Conservation (phyloP, 1,140 invertebrate genomes). For the Teleopsis dalmanni region DNA sequence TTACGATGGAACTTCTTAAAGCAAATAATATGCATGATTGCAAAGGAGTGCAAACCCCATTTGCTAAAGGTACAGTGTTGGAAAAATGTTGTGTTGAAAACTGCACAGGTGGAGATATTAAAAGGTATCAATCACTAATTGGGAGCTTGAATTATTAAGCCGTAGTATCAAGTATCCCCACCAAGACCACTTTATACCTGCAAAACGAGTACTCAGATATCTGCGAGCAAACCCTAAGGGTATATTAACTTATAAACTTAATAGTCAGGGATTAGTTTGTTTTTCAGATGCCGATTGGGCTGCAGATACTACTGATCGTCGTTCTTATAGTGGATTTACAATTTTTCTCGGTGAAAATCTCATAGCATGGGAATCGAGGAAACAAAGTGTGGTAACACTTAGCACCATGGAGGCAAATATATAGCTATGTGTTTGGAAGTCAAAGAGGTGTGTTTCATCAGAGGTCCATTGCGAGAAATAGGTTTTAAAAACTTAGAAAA, state of each 20-base stretch:
- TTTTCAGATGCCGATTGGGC: constrained; percentile 26
- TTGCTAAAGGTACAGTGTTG: neutral
- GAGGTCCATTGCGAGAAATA: constrained; percentile 24
- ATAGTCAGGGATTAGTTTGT: neutral
- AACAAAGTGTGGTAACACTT: constrained; percentile 17
- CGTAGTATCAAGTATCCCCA: constrained; percentile 6
- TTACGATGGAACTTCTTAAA: neutral
- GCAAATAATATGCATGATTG: constrained; percentile 1
- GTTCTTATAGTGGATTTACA: neutral
- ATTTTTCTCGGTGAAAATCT: neutral
- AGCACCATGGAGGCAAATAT: constrained; percentile 44
- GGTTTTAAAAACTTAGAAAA: neutral
- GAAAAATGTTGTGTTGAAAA: constrained; percentile 2
- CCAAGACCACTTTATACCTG: constrained; percentile 9
- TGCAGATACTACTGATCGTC: constrained; percentile 11
- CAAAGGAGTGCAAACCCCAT: neutral
- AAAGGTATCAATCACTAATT: constrained; percentile 6
- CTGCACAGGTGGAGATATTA: neutral
- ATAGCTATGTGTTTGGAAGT: constrained; percentile 38
- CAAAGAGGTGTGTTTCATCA: constrained; percentile 40
- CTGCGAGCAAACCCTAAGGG: neutral
- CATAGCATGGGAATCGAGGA: neutral
- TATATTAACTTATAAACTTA: neutral
- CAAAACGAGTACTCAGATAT: constrained; percentile 12
- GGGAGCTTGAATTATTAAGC: constrained; percentile 11